These are phyloP conservation scores for Gari tellinella DNA, from an alignment of 2,888 invertebrate species.

Conservation along the genomic window DNA sequence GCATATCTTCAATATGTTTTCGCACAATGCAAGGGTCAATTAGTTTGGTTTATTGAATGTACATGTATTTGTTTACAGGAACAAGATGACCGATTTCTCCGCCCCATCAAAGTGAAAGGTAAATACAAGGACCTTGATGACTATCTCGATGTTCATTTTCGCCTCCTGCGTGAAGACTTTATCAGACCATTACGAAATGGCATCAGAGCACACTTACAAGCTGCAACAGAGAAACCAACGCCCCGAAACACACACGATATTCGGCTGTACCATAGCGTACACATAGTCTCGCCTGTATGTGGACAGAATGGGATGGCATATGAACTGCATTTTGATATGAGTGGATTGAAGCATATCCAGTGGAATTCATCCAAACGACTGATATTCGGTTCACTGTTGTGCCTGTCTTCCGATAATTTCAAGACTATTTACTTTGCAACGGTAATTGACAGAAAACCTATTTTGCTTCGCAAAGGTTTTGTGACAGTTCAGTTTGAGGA, in stretches of 20 bases:
- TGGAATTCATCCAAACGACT: conserved; percentile 87
- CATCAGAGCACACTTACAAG: conserved; percentile 85
- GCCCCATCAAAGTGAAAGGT: conserved; percentile 88
- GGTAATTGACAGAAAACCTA: conserved; percentile 79
- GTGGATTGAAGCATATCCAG: conserved; percentile 62
- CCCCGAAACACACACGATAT: conserved; percentile 45
- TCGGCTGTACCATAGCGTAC: conserved; percentile 56
- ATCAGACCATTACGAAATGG: conserved; percentile 90
- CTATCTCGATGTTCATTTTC: conserved; percentile 91
- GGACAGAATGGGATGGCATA: conserved; percentile 50
- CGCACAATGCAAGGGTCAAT: too few species aligned
- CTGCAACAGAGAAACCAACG: conserved; percentile 20
- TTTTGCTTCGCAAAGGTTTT: conserved; percentile 67
- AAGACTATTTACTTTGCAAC: conserved; percentile 89
- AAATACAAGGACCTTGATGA: conserved; percentile 88
- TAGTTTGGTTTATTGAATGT: too few species aligned
- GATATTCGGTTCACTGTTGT: conserved; percentile 90
- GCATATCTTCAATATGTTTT: too few species aligned
- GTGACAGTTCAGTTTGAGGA: conserved; percentile 67
- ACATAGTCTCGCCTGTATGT: conserved; percentile 32
- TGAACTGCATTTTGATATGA: conserved; percentile 51
- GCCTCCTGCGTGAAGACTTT: conserved; percentile 92
- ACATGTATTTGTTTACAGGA: too few species aligned
- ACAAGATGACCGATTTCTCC: conserved; percentile 84
- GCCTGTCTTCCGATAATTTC: conserved; percentile 90